Evolutionary conservation across 2,888 invertebrate species (phyloP).

Genomic region (Asteroscopus sphinx): DNA sequence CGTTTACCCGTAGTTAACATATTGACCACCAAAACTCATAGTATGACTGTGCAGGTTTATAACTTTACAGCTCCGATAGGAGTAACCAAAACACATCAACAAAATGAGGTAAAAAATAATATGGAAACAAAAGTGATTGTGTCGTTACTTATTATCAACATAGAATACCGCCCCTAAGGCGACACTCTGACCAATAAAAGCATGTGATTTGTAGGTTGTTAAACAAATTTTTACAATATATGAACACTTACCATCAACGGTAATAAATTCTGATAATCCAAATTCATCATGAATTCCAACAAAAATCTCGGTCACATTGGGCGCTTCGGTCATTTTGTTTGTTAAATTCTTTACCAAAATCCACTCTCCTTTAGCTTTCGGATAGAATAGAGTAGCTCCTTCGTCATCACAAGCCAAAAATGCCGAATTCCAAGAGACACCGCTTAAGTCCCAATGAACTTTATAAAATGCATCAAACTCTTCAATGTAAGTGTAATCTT

Average conservation of each 20-base stretch:
- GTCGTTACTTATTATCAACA: too few relatives aligned
- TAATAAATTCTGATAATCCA: slow-evolving; percentile 65
- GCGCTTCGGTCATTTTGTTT: slow-evolving; percentile 27
- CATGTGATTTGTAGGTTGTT: too few relatives aligned
- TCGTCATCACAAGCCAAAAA: slow-evolving; percentile 68
- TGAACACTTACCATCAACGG: slow-evolving; percentile 67
- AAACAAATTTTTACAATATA: too few relatives aligned
- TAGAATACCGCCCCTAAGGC: too few relatives aligned
- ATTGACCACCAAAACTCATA: too few relatives aligned
- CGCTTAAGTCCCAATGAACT: slow-evolving; percentile 61
- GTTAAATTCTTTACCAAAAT: slow-evolving; percentile 59
- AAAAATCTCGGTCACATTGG: slow-evolving; percentile 62
- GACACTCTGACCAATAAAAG: too few relatives aligned
- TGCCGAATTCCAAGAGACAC: slow-evolving; percentile 57
- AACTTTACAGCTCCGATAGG: too few relatives aligned
- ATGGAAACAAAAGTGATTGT: too few relatives aligned
- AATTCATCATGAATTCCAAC: slow-evolving; percentile 68
- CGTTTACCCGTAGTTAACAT: too few relatives aligned
- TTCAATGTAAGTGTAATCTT: slow-evolving; percentile 66
- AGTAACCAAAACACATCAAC: too few relatives aligned
- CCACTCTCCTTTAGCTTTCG: slow-evolving; percentile 63
- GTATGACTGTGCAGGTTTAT: too few relatives aligned
- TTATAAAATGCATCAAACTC: slow-evolving; percentile 70
- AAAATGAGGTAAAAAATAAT: too few relatives aligned
- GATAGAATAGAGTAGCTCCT: slow-evolving; percentile 68